Evolutionary conservation across 2,113 vertebrate species (phyloP).

Genomic region (Trichomycterus rosablanca): DNA sequence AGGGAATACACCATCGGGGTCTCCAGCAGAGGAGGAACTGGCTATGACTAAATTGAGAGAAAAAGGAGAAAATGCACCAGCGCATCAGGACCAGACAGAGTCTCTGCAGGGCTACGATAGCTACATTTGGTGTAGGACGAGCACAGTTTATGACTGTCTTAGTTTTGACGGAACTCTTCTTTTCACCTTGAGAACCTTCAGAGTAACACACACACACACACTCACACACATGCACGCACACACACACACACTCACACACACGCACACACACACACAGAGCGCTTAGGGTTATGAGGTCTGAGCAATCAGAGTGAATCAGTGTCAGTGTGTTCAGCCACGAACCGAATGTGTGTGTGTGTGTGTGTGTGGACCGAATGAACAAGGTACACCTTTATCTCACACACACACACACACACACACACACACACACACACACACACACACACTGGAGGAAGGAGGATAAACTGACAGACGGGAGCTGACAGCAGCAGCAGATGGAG

Average conservation of each 20-base stretch:
- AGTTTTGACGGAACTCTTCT: not conserved
- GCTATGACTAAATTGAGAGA: too few relatives aligned
- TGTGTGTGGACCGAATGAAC: not conserved
- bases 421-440: not conserved
- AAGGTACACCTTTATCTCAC: slow-evolving; percentile 14
- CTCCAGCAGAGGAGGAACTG: too few relatives aligned
- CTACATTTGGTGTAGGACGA: too few relatives aligned
- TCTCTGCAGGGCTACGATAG: too few relatives aligned
- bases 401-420: slow-evolving; percentile 6
- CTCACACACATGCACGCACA: not conserved
- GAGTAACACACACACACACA: not conserved
- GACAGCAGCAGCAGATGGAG: not conserved
- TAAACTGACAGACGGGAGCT: slow-evolving; percentile 1
- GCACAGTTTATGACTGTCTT: too few relatives aligned
- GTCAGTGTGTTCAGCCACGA: slow-evolving; percentile 24
- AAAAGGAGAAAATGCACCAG: too few relatives aligned
- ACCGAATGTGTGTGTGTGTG: not conserved
- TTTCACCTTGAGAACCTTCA: not conserved
- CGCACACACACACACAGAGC: not conserved
- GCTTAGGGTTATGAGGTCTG: not conserved
- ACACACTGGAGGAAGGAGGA: not conserved
- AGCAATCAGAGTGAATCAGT: too few relatives aligned
- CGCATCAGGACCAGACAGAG: too few relatives aligned
- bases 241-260: slow-evolving; percentile 10
- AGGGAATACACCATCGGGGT: too few relatives aligned